Evolutionary conservation across 2,113 vertebrate genomes (phyloP), one percentile per base, ranked within the genome.

Genomic region (Neofelis nebulosa): DNA sequence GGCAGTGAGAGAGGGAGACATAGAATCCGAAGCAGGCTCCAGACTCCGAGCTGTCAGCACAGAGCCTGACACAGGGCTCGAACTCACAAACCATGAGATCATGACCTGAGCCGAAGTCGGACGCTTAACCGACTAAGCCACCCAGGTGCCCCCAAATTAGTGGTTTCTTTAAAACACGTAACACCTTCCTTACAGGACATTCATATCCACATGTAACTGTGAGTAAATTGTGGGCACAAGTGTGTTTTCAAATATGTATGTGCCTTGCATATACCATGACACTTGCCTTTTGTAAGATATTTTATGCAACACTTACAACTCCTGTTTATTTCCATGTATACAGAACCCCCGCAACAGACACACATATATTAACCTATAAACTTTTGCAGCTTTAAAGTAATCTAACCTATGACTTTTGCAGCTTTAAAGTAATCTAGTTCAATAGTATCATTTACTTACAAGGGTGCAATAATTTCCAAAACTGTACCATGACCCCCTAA

Each of bases 311-410:
- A 52, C 25, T 48, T 50, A 5, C 12, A 27, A 33, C 27, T 57
- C 19, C 15, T 33, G 48, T 25, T 82, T 57, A 83, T 48, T 78
- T 31, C 36, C 11, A 71, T 36, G 3, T 66, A 45, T 15, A 12
- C 31, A 50, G 4, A 29, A 85, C 19, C 31, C 12, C 5, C 21
- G 19, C 50, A 78, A 84, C 68, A 55, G 14, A 21, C 4, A 83
- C 5, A 78, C 23, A 91, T 45, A 36, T 66, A 57, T 23, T 55
- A 48, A 83, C 15, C 36, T 89, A 23, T 38, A 36, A 65, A 74
- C 76, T 90, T 95, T 84, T 18, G n/a, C 4, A 41, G 48, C 10
- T 79, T 84, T 63, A 55, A 81, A 94, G 81, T 23, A 38, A 95
- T 71, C 27, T 91, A 85, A n/a, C n/a, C n/a, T 69, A 50, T 13